A percentile compares a stretch with the other conserved stretches of the same genome.
Conservation (phyloP, 2,888 invertebrate genomes). For the Chrysopilus asiliformis region DNA sequence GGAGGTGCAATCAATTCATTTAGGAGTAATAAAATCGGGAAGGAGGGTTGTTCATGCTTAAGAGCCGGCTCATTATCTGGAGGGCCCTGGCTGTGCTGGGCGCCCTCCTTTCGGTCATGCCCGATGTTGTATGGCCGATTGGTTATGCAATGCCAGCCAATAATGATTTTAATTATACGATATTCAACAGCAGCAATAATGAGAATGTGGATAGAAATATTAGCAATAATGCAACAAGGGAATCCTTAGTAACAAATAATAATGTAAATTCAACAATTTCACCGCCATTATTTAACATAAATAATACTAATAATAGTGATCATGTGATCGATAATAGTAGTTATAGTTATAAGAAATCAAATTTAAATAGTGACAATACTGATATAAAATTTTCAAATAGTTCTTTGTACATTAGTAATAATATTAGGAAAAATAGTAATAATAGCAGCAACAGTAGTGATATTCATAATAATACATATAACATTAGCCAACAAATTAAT, state of each 20-base stretch:
- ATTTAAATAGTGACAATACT: too few relatives aligned
- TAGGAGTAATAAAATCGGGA: too few relatives aligned
- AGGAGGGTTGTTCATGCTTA: slow-evolving; percentile 30
- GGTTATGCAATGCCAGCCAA: slow-evolving; percentile 30
- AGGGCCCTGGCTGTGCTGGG: slow-evolving; percentile 38
- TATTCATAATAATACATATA: slow-evolving; percentile 5
- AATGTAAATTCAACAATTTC: slow-evolving; percentile 1
- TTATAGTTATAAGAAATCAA: neutral
- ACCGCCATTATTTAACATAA: neutral
- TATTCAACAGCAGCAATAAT: neutral
- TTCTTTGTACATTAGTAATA: neutral
- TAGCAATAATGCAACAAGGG: slow-evolving; percentile 3
- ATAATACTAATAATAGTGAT: slow-evolving; percentile 8
- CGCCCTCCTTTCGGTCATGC: slow-evolving; percentile 35
- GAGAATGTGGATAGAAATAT: neutral
- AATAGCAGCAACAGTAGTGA: slow-evolving; percentile 14
- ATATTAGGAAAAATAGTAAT: slow-evolving; percentile 3
- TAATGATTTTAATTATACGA: neutral
- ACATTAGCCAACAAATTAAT: neutral
- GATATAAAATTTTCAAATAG: too few relatives aligned
- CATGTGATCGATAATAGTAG: slow-evolving; percentile 1
- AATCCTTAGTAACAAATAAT: neutral
- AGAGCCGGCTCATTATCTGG: slow-evolving; percentile 32
- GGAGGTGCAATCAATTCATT: too few relatives aligned
- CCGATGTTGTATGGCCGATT: slow-evolving; percentile 31